Evolutionary conservation across 2,113 vertebrate genomes (phyloP).

Genomic region (Dicrurus megarhynchus): DNA sequence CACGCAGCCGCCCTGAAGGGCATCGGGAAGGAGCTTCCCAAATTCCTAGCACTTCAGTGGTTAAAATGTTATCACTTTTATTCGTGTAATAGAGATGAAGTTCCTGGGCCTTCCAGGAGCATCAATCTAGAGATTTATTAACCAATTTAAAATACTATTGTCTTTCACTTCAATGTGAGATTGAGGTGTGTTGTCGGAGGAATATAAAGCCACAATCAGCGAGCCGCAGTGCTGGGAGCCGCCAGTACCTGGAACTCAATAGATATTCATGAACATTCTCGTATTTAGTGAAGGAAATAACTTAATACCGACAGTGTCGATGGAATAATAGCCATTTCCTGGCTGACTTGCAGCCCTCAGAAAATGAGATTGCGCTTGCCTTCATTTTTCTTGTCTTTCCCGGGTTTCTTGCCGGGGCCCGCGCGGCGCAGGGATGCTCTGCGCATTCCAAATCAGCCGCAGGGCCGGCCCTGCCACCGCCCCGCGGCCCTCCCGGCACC

Average conservation of each 20-base stretch:
- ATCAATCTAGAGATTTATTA: slow-evolving; percentile 96
- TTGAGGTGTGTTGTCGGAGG: slow-evolving; percentile 87
- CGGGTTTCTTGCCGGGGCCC: slow-evolving; percentile 79
- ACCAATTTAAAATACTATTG: slow-evolving; percentile 99
- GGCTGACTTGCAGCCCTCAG: slow-evolving; percentile 97
- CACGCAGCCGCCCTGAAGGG: background rate
- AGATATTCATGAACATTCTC: slow-evolving; percentile 99
- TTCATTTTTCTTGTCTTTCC: slow-evolving; percentile 99
- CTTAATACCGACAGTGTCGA: slow-evolving; percentile 99
- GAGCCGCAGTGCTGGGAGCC: slow-evolving; percentile 82
- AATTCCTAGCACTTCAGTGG: slow-evolving; percentile 64
- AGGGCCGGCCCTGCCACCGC: slow-evolving; percentile 21
- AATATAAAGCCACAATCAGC: slow-evolving; percentile 92
- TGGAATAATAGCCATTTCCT: slow-evolving; percentile 99
- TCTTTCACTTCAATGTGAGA: slow-evolving; percentile 97
- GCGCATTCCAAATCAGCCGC: slow-evolving; percentile 90
- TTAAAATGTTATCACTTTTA: slow-evolving; percentile 79
- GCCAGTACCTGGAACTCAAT: slow-evolving; percentile 96
- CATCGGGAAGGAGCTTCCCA: slow-evolving; percentile 30
- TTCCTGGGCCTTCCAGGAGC: slow-evolving; percentile 83
- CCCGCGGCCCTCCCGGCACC: background rate
- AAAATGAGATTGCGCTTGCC: slow-evolving; percentile 96
- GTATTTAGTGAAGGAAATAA: slow-evolving; percentile 99
- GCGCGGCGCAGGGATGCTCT: slow-evolving; percentile 74
- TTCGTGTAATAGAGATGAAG: slow-evolving; percentile 86